phyloP scores from a whole-genome alignment of 2,888 invertebrate genomes.

The Coenonympha arcania region DNA sequence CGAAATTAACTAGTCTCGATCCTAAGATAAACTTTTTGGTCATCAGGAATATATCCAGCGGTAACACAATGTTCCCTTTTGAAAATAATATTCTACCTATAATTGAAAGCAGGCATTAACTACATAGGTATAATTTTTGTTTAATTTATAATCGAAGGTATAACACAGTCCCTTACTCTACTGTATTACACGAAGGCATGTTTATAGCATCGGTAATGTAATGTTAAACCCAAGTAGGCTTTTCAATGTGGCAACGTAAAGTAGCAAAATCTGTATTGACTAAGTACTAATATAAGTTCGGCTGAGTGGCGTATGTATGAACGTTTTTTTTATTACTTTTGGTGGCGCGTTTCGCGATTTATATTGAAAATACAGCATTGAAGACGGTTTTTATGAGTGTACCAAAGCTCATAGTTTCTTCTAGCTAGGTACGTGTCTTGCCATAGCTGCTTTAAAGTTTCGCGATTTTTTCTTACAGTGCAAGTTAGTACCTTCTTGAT shows the following conservation, averaged over 20 bases:
- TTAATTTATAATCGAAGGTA: no score
- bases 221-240: constrained; percentile 17
- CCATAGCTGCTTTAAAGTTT: no score
- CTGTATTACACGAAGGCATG: constrained; percentile 7
- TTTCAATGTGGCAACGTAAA: constrained; percentile 22
- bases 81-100: no score
- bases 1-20: no score
- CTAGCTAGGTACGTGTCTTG: no score
- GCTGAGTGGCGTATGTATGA: constrained; percentile 1
- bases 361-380: neutral
- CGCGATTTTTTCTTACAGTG: no score
- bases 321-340: constrained; percentile 11
- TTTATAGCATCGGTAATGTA: constrained; percentile 19
- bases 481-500: no score
- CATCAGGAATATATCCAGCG: no score
- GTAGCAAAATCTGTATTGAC: constrained; percentile 18
- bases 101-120: no score
- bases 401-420: neutral
- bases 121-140: no score
- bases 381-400: neutral
- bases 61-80: no score
- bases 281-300: constrained; percentile 15
- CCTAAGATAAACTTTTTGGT: no score
- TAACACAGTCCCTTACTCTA: constrained; percentile 1
- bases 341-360: neutral